Conservation (phyloP, 2,797 vertebrate genomes). For the Artibeus jamaicensis region DNA sequence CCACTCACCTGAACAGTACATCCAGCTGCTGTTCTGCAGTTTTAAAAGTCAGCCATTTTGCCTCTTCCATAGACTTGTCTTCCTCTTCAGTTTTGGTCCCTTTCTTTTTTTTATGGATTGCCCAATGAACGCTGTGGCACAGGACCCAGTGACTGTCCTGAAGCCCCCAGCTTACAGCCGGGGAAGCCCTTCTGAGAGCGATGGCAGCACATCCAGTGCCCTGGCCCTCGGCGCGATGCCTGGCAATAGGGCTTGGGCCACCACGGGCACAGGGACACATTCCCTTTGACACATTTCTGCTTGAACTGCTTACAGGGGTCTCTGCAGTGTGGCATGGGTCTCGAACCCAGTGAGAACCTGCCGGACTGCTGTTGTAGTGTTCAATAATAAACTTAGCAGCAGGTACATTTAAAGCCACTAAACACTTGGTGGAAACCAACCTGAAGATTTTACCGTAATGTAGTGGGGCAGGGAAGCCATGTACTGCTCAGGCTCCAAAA, state of each 20-base stretch:
- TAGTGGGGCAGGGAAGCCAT: constrained; percentile 92
- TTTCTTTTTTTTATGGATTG: constrained; percentile 86
- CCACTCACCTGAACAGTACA: background rate
- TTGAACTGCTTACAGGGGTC: constrained; percentile 98
- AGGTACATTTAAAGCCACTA: constrained; percentile 95
- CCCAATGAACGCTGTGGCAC: constrained; percentile 91
- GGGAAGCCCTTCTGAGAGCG: constrained; percentile 89
- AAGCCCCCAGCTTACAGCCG: constrained; percentile 93
- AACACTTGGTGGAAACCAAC: constrained; percentile 91
- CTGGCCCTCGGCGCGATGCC: constrained; percentile 92
- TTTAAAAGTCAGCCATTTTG: background rate
- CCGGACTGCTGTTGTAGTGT: constrained; percentile 91
- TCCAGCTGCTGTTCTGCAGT: background rate
- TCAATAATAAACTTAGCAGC: constrained; percentile 92
- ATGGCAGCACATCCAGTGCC: constrained; percentile 98
- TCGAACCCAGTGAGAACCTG: constrained; percentile 93
- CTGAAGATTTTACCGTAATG: constrained; percentile 92
- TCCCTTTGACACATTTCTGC: constrained; percentile 90
- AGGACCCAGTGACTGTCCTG: constrained; percentile 98
- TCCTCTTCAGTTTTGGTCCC: constrained; percentile 84
- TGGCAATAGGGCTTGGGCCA: constrained; percentile 97
- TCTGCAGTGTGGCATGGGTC: constrained; percentile 89
- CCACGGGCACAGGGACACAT: constrained; percentile 96
- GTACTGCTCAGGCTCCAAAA: constrained; percentile 92
- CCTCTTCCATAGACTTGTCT: constrained; percentile 66